These are phyloP conservation scores for Acrocephalus scirpaceus DNA, from an alignment of 2,797 vertebrate genomes.

Conservation along the genomic window DNA sequence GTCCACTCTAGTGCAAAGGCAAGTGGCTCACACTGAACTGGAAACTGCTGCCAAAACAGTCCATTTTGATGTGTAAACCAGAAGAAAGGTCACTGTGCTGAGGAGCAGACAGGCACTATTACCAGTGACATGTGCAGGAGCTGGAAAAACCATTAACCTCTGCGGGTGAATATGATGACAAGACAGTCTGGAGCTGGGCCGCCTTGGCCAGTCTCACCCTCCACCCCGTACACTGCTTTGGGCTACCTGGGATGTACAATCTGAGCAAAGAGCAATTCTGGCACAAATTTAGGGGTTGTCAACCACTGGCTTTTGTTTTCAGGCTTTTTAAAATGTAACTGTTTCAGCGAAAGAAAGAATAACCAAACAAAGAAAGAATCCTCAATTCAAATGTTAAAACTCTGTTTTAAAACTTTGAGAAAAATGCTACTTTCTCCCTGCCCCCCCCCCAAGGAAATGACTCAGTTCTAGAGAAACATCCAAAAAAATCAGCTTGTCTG, in stretches of 20 bases:
- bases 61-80: constrained; percentile 7
- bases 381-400: neutral
- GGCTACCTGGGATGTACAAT: neutral
- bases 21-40: neutral
- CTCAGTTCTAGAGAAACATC: constrained; percentile 50
- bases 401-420: neutral
- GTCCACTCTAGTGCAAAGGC: neutral
- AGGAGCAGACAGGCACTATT: neutral
- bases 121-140: constrained; percentile 20
- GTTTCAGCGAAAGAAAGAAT: neutral
- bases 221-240: neutral
- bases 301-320: neutral
- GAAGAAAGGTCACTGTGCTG: constrained; percentile 38
- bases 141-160: constrained; percentile 40
- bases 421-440: constrained; percentile 4
- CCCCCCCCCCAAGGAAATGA: constrained; percentile 57
- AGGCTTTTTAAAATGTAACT: neutral
- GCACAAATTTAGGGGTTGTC: neutral
- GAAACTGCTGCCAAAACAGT: neutral
- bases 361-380: neutral
- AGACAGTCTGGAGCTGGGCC: neutral
- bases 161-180: neutral
- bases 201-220: neutral
- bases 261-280: neutral
- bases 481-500: neutral